A percentile compares a stretch with the other conserved stretches of the same genome.
Evolutionary conservation across 2,888 invertebrate genomes (phyloP).

Genomic region (Autographa pulchrina): DNA sequence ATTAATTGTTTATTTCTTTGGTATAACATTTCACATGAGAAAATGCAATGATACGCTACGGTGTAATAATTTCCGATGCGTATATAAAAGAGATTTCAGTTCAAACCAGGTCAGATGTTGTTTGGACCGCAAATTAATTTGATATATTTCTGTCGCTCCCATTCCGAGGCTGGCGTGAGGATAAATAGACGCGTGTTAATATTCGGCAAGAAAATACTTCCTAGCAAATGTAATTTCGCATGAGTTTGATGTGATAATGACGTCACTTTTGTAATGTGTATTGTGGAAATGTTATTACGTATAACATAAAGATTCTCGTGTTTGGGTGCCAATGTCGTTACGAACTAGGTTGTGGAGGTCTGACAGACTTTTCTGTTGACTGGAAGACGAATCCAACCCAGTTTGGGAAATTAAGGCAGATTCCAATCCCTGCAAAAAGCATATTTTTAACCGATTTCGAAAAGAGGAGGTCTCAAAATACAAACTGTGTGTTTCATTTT

Average conservation of each 20-base stretch:
- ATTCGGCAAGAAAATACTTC: slow-evolving; percentile 7
- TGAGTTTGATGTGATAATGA: neutral
- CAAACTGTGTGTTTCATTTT: no score
- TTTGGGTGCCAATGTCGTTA: neutral
- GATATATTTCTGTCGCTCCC: slow-evolving; percentile 46
- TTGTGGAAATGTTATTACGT: neutral
- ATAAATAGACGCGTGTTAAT: slow-evolving; percentile 34
- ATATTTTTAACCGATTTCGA: no score
- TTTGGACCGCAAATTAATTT: slow-evolving; percentile 44
- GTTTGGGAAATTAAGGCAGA: no score
- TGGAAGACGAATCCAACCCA: no score
- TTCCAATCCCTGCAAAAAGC: no score
- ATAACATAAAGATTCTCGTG: neutral
- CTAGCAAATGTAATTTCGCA: neutral
- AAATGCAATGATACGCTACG: neutral
- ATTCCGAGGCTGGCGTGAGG: slow-evolving; percentile 35
- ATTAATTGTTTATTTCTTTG: no score
- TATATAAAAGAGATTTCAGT: slow-evolving; percentile 1
- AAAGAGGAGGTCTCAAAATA: no score
- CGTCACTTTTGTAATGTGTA: neutral
- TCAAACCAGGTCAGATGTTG: slow-evolving; percentile 42
- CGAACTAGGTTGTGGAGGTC: neutral
- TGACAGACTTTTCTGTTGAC: no score
- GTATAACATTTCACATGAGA: neutral
- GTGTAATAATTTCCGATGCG: neutral